phyloP scores from a whole-genome alignment of 2,797 vertebrate genomes.

The Phrynocephalus guinanensis region DNA sequence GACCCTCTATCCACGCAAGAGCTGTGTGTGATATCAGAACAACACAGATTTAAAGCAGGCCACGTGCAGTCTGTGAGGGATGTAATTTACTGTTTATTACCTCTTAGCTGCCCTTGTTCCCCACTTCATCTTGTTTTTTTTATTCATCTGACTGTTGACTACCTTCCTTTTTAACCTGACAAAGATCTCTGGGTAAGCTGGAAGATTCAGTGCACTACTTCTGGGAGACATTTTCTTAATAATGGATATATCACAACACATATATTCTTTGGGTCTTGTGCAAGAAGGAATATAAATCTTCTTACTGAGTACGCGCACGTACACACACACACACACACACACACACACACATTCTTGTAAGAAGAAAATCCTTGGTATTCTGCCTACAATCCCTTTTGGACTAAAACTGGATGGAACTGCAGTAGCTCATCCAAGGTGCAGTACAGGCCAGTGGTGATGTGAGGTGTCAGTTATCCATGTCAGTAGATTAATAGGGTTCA shows the following conservation, averaged over 20 bases:
- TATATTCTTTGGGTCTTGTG: not conserved
- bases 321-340: too few relatives aligned
- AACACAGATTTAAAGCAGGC: too few relatives aligned
- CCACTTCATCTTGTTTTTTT: too few relatives aligned
- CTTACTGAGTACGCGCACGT: too few relatives aligned
- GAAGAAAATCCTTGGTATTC: not conserved
- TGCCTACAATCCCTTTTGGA: not conserved
- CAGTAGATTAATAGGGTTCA: slow-evolving; percentile 14
- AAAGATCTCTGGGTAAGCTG: not conserved
- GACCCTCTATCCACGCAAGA: not conserved
- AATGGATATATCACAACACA: not conserved
- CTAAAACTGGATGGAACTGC: not conserved
- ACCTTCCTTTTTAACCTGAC: not conserved
- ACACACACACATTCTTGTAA: not conserved
- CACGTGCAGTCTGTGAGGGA: not conserved
- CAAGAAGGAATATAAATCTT: not conserved
- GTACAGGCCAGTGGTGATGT: not conserved
- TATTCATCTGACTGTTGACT: not conserved
- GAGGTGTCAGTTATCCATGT: slow-evolving; percentile 17
- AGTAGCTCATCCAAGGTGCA: not conserved
- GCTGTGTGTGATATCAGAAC: too few relatives aligned
- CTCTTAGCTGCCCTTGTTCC: too few relatives aligned
- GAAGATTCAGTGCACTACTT: not conserved
- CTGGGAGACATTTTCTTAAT: not conserved
- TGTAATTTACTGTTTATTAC: not conserved